These are phyloP conservation scores for Tortricodes alternella DNA, from an alignment of 2,888 invertebrate genomes.

Conservation along the genomic window DNA sequence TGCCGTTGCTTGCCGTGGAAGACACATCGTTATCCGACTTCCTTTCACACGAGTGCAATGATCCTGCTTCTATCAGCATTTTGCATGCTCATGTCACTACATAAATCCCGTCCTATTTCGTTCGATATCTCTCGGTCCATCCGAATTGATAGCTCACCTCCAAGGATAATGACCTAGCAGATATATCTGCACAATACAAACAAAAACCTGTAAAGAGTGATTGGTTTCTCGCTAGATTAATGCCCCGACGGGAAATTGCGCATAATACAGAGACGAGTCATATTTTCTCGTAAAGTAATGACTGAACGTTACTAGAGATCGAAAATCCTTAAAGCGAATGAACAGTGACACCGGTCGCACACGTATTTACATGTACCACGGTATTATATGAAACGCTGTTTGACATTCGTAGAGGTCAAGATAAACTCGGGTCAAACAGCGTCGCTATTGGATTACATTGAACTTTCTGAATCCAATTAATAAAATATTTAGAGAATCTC, in stretches of 20 bases:
- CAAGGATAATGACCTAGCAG: slow-evolving; percentile 23
- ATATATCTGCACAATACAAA: slow-evolving; percentile 14
- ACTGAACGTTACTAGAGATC: neutral
- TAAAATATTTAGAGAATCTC: neutral
- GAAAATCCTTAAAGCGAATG: neutral
- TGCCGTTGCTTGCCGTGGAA: neutral
- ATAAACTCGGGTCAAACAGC: slow-evolving; percentile 1
- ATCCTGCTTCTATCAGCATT: slow-evolving; percentile 3
- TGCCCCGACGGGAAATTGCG: slow-evolving; percentile 19
- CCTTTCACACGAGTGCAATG: slow-evolving; percentile 3
- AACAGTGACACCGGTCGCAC: too few relatives aligned
- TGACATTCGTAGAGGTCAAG: slow-evolving; percentile 20
- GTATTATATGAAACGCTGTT: neutral
- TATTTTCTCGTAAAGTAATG: slow-evolving; percentile 22
- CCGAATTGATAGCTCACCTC: slow-evolving; percentile 10
- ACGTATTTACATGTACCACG: neutral
- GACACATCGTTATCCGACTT: slow-evolving; percentile 7
- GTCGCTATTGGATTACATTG: slow-evolving; percentile 1
- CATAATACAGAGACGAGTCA: slow-evolving; percentile 11
- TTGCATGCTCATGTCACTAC: slow-evolving; percentile 7
- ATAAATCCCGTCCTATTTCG: slow-evolving; percentile 18
- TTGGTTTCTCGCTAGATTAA: slow-evolving; percentile 20
- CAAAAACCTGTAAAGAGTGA: slow-evolving; percentile 24
- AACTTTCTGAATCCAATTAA: slow-evolving; percentile 7
- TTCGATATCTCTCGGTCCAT: neutral